Evolutionary conservation across 2,113 vertebrate species (phyloP), one percentile per base, ranked within the genome.

Genomic region (Rhinogobius similis): DNA sequence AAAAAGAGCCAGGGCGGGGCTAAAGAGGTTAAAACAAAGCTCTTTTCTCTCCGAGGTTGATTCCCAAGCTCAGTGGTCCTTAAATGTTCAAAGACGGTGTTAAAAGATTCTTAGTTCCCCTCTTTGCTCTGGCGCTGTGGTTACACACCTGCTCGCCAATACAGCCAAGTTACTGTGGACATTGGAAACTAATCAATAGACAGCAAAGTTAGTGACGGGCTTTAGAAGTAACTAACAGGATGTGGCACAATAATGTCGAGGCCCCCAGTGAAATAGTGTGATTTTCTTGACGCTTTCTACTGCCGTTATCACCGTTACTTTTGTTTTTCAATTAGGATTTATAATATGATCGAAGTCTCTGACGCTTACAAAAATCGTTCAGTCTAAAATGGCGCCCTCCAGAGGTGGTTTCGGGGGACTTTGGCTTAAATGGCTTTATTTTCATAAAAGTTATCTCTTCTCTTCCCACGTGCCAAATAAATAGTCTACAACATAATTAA

Each of bases 1-100:
- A 67, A 85, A 84, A 76, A 72, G 76, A 82, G 76, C 76, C 78
- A 83, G 76, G 82, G 79, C 64, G 73, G 75, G 73, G 72, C 70
- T 66, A 68, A 75, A 74, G 71, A 82, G 69, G 75, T 82, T 86
- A 78, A 90, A 90, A 92, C 88, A 90, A 92, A 92, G 83, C 83
- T 78, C 66, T 79, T 80, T 86, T 90, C 83, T 89, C 85, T 85
- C 53, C 32, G 52, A 76, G 72, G 71, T 85, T 86, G 76, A 84
- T 82, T 82, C 73, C 76, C 70, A 53, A 75, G 79, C 66, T 70
- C 81, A 79, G 75, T 39, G 77, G 78, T 77, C 81, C 82, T 73
- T 39, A 75, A 85, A 81, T 69, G 84, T 87, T 88, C 66, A 82
- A 84, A 86, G 79, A 82, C 82, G 81, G 83, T 88, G 85, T 85